Percentiles rank a stretch among this genome's conserved stretches.
phyloP scores from a whole-genome alignment of 2,797 vertebrate genomes.

The Darevskia nairensis region DNA sequence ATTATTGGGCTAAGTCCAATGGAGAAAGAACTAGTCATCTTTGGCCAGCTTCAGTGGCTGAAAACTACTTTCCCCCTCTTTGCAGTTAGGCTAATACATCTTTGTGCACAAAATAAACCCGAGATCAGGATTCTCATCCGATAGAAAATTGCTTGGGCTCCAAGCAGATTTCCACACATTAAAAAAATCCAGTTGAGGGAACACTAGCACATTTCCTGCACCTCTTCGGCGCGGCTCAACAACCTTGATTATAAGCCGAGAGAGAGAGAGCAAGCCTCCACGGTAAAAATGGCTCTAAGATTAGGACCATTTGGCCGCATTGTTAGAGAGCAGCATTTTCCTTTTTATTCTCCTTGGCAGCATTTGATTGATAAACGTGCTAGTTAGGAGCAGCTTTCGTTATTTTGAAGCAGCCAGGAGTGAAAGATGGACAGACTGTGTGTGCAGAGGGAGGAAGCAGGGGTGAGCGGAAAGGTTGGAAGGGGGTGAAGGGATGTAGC shows the following conservation, averaged over 20 bases:
- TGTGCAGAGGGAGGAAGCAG: not conserved
- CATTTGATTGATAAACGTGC: constrained; percentile 53
- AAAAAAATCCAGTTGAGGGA: constrained; percentile 28
- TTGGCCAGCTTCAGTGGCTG: not conserved
- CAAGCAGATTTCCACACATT: not conserved
- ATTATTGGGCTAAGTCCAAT: not conserved
- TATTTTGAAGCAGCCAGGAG: constrained; percentile 47
- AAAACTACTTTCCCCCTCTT: not conserved
- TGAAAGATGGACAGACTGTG: constrained; percentile 45
- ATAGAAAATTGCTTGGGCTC: constrained; percentile 10
- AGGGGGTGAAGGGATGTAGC: constrained; percentile 46
- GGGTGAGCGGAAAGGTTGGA: constrained; percentile 29
- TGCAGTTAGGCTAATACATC: accelerated
- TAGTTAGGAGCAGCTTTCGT: constrained; percentile 50
- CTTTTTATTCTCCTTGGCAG: constrained; percentile 10
- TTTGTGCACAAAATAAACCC: not conserved
- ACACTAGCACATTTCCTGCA: accelerated
- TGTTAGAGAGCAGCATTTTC: constrained; percentile 28
- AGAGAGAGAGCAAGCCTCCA: not conserved
- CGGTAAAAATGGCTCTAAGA: accelerated
- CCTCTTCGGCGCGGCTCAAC: not conserved
- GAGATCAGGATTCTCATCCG: not conserved
- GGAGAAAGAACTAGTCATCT: not conserved
- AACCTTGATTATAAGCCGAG: accelerated
- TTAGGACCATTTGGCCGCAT: not conserved